phyloP scores from a whole-genome alignment of 2,888 invertebrate species.

The Chamaedrilus cognettii region DNA sequence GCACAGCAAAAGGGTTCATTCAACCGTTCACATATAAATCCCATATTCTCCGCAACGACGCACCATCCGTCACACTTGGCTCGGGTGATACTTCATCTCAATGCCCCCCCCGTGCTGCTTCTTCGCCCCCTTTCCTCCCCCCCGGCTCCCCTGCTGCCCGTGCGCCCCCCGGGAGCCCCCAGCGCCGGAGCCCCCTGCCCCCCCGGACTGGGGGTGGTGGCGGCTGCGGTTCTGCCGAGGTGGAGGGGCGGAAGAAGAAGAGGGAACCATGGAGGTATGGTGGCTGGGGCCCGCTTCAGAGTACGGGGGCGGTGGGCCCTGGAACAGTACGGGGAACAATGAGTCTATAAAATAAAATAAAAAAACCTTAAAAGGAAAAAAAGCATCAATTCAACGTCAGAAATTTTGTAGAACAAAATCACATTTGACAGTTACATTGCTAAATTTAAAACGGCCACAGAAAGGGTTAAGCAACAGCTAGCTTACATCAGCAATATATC shows the following conservation, averaged over 20 bases:
- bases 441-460: background rate
- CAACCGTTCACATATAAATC: no score
- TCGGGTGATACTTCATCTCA: background rate
- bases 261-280: background rate
- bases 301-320: slow-evolving; percentile 43
- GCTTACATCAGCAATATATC: no score
- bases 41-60: no score
- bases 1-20: no score
- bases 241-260: background rate
- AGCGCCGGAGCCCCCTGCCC: no score
- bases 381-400: no score
- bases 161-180: no score
- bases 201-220: background rate
- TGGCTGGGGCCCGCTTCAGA: slow-evolving; percentile 5
- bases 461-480: no score
- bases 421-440: background rate
- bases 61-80: background rate
- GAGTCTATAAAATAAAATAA: background rate
- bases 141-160: no score
- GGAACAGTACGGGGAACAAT: no score
- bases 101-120: background rate
- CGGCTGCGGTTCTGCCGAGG: slow-evolving; percentile 31
- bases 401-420: no score
- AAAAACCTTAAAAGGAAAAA: background rate
- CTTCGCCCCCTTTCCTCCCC: background rate